Evolutionary conservation across 2,888 invertebrate genomes (phyloP), one percentile per base, ranked within the genome.

Genomic region (Podabrus alpinus): DNA sequence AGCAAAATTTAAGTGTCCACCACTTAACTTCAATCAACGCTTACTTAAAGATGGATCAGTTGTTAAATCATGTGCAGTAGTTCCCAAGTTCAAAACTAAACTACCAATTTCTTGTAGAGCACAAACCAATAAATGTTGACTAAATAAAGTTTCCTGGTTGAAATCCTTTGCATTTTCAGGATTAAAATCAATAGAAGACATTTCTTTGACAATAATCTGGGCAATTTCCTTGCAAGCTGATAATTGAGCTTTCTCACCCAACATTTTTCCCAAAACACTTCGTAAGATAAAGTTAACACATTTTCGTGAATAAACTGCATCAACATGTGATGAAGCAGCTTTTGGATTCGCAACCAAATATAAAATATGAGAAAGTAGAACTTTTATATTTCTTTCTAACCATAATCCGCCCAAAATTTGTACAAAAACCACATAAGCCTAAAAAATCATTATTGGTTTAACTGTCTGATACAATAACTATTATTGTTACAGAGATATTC

Each of bases 231-330:
- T 96, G 85, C 97, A 96, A 0, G 98, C 98, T 0, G 96, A 94
- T 25, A 96, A 93, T 87, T 99, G 99, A 9, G 98, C 97, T 83
- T 98, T 98, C 88, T 99, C 99, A 0, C 98, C 96, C 17, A 99
- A 90, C 92, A 99, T 94, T 86, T 96, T 95, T 0, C 99, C 98
- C 59, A 99, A 90, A 1, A 97, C 94, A 77, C 96, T 94, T 68
- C 97, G 92, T 72, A 99, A 89, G 80, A 99, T 97, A 86, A 97
- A 99, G 86, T 95, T 96, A 76, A 99, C 96, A 86, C 99, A 99
- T 88, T 98, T 98, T 80, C 99, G 92, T 0, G 98, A 97, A 86
- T 98, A 98, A 1, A 99, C 98, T 13, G 98, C 97, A 87, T 99
- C 98, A 0, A 98, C 97, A 85, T 99, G 99, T 0, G 97, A 97